Evolutionary conservation across 2,888 invertebrate species (phyloP), one percentile per base, ranked within the genome.

Genomic region (Dendrolimus pini): DNA sequence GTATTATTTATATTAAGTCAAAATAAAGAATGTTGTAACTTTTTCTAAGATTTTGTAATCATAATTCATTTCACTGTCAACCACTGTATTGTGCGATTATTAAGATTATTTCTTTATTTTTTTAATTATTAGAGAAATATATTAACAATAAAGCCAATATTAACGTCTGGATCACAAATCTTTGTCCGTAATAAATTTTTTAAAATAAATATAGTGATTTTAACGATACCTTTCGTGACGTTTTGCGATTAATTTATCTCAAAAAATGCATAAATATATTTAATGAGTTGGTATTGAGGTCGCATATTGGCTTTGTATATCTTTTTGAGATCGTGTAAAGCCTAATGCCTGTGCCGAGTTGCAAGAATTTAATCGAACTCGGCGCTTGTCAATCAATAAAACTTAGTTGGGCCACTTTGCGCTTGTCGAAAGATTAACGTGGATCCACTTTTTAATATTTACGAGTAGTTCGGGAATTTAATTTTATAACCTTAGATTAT

Each of bases 301-400:
- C 47, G 12, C 47, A 47, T 47, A 47, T 47, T 47, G 47, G 47
- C 10, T 47, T 9, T 10, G 47, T 9, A 47, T 47, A 47, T 47
- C 47, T 54, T 55, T 73, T 72, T 78, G 73, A 69, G 69, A 67
- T 71, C 71, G 74, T 80, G 80, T 82, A 76, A 77, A 78, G 79
- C 74, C 47, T 82, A 85, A 86, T 82, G 83, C 75, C 72, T 78
- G 75, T 68, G 70, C 71, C 75, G 70, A 77, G 74, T 83, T 80
- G 83, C 82, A 79, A 82, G 82, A 84, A 79, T 83, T 80, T 81
- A 85, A 85, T 85, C 81, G 81, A 82, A 82, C 77, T 81, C 81
- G 79, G 80, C 78, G 83, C 85, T 87, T 89, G 88, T 89, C 89
- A 87, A 89, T 88, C 87, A 88, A 86, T 88, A 88, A 87, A 87